These are phyloP conservation scores for Melanogrammus aeglefinus DNA, from an alignment of 2,797 vertebrate genomes.

Conservation along the genomic window DNA sequence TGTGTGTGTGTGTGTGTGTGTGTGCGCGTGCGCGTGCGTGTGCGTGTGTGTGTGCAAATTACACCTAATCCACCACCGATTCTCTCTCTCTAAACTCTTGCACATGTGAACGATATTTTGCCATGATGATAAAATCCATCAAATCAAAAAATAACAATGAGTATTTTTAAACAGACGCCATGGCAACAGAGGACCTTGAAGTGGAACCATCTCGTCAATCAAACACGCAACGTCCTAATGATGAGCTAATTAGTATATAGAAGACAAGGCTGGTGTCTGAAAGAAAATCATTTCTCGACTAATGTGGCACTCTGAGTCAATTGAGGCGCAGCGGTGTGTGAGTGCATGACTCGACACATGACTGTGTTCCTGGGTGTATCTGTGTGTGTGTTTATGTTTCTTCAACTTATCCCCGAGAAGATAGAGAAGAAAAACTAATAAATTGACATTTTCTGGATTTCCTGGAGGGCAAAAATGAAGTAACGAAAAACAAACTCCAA, in stretches of 20 bases:
- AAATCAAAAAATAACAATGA: not conserved
- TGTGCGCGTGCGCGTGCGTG: too few species aligned
- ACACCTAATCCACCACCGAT: too few species aligned
- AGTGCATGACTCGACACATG: not conserved
- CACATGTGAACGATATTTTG: not conserved
- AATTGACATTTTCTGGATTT: conserved; percentile 19
- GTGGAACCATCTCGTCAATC: not conserved
- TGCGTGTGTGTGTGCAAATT: too few species aligned
- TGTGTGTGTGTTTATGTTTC: not conserved
- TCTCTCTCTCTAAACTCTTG: too few species aligned
- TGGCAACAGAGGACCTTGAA: too few species aligned
- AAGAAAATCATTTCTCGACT: not conserved
- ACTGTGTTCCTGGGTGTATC: not conserved
- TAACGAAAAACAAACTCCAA: not conserved
- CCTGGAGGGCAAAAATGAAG: not conserved
- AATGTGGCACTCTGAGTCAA: not conserved
- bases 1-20: too few species aligned
- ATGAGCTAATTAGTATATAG: not conserved
- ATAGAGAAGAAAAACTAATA: conserved; percentile 24
- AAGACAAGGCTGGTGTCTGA: not conserved
- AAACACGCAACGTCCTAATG: not conserved
- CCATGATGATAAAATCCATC: not conserved
- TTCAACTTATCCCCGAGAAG: not conserved
- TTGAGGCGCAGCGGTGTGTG: too few species aligned
- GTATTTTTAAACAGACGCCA: not conserved